phyloP scores from a whole-genome alignment of 2,113 vertebrate species.

The Lipotes vexillifer region DNA sequence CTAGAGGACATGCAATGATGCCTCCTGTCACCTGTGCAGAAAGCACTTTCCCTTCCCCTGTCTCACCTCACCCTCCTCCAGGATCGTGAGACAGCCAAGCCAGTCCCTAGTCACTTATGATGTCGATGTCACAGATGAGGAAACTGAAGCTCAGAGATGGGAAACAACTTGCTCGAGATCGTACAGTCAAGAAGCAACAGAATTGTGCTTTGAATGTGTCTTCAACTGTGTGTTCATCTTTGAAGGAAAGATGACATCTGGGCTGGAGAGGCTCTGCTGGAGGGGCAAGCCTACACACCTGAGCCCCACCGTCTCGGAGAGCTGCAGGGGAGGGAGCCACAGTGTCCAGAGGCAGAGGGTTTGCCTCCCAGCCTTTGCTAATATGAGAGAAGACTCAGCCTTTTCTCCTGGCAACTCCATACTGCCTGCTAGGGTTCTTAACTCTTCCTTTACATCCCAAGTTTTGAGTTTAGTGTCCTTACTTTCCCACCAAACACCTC shows the following conservation, averaged over 20 bases:
- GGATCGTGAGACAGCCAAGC: not conserved
- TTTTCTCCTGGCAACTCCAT: not conserved
- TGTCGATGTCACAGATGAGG: not conserved
- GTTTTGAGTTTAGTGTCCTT: not conserved
- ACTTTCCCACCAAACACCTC: not conserved
- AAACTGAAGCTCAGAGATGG: not conserved
- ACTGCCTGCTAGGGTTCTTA: not conserved
- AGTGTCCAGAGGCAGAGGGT: not conserved
- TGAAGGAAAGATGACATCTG: not conserved
- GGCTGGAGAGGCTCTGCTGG: not conserved
- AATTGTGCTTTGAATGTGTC: not conserved
- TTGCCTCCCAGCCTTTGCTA: not conserved
- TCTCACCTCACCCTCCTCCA: not conserved
- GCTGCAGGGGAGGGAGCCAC: fast-evolving
- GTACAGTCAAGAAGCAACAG: not conserved
- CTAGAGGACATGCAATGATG: not conserved
- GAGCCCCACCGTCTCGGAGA: not conserved
- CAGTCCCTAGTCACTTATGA: not conserved
- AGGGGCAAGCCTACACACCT: fast-evolving
- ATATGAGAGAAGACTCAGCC: not conserved
- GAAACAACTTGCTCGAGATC: not conserved
- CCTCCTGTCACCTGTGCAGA: not conserved
- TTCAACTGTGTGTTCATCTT: not conserved
- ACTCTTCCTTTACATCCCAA: not conserved
- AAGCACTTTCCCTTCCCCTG: not conserved